Conservation (phyloP, 2,797 vertebrate species). For the Gymnoscopelus microlampas region DNA sequence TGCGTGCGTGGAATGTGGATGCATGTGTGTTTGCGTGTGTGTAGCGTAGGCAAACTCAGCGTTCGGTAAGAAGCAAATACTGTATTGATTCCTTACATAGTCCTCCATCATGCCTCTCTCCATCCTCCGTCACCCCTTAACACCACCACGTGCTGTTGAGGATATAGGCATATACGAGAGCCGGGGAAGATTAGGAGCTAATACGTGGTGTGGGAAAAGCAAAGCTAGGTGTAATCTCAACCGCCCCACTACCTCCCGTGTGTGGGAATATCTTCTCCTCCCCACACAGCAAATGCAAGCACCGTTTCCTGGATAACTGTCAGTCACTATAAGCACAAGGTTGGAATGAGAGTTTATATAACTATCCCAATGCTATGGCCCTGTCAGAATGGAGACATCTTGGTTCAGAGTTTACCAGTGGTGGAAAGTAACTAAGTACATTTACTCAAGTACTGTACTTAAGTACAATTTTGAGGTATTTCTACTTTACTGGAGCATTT, state of each 20-base stretch:
- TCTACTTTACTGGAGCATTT: too few species aligned
- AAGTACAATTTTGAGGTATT: too few species aligned
- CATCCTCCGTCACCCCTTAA: constrained; percentile 48
- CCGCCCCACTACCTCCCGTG: constrained; percentile 5
- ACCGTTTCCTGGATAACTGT: constrained; percentile 44
- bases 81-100: constrained; percentile 51
- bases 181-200: constrained; percentile 63
- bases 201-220: constrained; percentile 55
- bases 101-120: constrained; percentile 49
- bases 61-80: constrained; percentile 53
- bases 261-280: constrained; percentile 34
- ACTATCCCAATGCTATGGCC: constrained; percentile 56
- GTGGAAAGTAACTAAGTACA: too few species aligned
- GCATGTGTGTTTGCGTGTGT: too few species aligned
- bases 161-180: constrained; percentile 43
- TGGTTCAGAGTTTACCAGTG: not conserved
- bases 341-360: not conserved
- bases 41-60: constrained; percentile 13
- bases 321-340: constrained; percentile 15
- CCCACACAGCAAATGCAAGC: constrained; percentile 45
- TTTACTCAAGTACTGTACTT: too few species aligned
- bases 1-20: too few species aligned
- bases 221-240: constrained; percentile 54
- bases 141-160: constrained; percentile 54
- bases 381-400: constrained; percentile 35